Evolutionary conservation across 2,888 invertebrate genomes (phyloP), one percentile per base, ranked within the genome.

Genomic region (Brachynemurus nebulosus): DNA sequence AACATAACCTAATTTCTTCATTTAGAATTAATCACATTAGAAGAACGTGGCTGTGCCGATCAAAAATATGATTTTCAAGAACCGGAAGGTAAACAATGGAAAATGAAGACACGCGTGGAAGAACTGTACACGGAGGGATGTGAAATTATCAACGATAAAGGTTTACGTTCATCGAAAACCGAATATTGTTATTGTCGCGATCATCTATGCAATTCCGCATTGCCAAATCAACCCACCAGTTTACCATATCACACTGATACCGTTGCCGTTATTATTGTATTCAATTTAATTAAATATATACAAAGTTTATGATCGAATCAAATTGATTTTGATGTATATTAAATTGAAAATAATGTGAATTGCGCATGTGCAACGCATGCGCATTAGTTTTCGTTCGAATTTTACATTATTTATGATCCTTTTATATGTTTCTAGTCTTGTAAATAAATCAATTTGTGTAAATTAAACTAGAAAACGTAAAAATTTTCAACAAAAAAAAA

Each of bases 171-270:
- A 19, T 70, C 74, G 19, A 69, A 71, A 33, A 69, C 76, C 1
- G 72, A 74, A 65, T 78, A 80, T 60, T 89, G 88, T 60, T 86
- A 83, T 61, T 89, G 88, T 57, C 71, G 77, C 30, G 71, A 71
- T 36, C 70, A 80, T 55, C 66, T 85, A 35, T 89, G 88, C 65
- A 89, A 88, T 63, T 65, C 73, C 8, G 59, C 70, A 35, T 30
- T 30, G 9, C 21, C 33, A 8, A 18, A 23, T 9, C 42, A 23
- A 9, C n/a, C 42, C 1, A 11, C 35, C 16, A 18, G 12, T 3
- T 14, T 35, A 9, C 41, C 46, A 4, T 70, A 71, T 58, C 61
- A 63, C 48, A 71, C 72, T 0, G 74, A 74, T 57, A 69, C 75
- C 42, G 72, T 76, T 70, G 72, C 71, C 19, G 71, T 75, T 45